Evolutionary conservation across 2,888 invertebrate species (phyloP), one percentile per base, ranked within the genome.

Genomic region (Lasioglossum oenotherae): DNA sequence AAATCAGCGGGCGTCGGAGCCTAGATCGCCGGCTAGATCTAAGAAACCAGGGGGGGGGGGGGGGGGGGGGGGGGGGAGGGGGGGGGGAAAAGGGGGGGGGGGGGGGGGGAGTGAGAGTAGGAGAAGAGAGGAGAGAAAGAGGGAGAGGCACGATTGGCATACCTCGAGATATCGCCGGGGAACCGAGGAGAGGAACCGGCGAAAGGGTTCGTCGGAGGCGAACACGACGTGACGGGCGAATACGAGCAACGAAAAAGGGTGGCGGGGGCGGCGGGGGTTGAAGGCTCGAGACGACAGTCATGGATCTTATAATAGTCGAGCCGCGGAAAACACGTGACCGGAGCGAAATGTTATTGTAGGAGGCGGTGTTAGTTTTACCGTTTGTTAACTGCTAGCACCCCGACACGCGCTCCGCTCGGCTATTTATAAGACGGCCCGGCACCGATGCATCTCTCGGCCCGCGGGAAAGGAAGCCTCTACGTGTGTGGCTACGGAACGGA

Each of bases 321-420:
- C 87, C 89, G 92, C 93, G 91, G 93, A 92, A 93, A 93, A 91
- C 92, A 94, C 93, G 95, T 96, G 95, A 95, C 94, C 94, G 94
- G 92, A 92, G 94, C 94, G 92, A 94, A 94, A 94, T 94, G 94
- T 94, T 94, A 94, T 94, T 94, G 93, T 94, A 94, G 93, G 92
- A 93, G 93, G 92, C 91, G 88, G 92, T 93, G 94, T 94, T 94
- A 93, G 94, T 93, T 94, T 93, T 93, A 94, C 91, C 93, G 94
- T 94, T 94, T 94, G 94, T 94, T 94, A 94, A 93, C 93, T 92
- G 93, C 91, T 91, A 91, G 86, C 89, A 90, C 89, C 91, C 91
- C 90, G 84, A 87, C 87, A 78, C 85, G 85, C 76, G 64, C 64
- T 64, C 19, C 72, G 72, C 80, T 41, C 41, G 88, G 92, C 93